These are phyloP conservation scores for Nebria brevicollis DNA, from an alignment of 2,888 invertebrate species.

Conservation along the genomic window DNA sequence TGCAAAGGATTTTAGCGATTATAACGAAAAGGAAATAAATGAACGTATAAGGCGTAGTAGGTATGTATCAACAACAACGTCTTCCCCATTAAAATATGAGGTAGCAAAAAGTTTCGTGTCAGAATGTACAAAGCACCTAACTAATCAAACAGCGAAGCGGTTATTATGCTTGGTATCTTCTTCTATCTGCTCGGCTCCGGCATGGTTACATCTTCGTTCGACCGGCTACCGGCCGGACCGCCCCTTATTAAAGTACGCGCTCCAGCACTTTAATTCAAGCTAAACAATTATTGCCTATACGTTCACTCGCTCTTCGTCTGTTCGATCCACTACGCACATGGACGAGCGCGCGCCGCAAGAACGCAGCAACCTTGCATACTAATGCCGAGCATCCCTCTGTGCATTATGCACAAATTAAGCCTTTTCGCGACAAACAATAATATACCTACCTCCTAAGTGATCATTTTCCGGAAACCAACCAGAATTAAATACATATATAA, in stretches of 20 bases:
- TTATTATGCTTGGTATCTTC: conserved; percentile 53
- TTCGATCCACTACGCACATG: conserved; percentile 13
- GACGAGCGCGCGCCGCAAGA: conserved; percentile 9
- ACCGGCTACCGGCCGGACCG: conserved; percentile 58
- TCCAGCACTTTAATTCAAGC: conserved; percentile 59
- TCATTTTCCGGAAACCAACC: too few relatives aligned
- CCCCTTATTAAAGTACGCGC: conserved; percentile 60
- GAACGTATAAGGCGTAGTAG: background rate
- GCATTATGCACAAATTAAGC: conserved; percentile 27
- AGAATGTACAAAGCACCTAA: conserved; percentile 52
- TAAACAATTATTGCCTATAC: conserved; percentile 58
- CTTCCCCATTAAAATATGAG: conserved; percentile 39
- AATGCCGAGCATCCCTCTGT: conserved; percentile 1
- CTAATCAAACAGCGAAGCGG: conserved; percentile 59
- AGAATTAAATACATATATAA: too few relatives aligned
- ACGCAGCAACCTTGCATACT: conserved; percentile 10
- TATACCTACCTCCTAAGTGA: too few relatives aligned
- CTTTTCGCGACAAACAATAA: too few relatives aligned
- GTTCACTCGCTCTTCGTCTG: conserved; percentile 53
- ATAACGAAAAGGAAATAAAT: background rate
- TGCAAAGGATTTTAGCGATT: background rate
- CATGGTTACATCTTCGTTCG: conserved; percentile 50
- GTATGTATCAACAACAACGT: conserved; percentile 15
- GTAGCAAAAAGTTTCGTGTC: conserved; percentile 37
- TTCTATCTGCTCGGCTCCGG: conserved; percentile 45